phyloP scores from a whole-genome alignment of 2,888 invertebrate genomes.

The Linyphia triangularis region DNA sequence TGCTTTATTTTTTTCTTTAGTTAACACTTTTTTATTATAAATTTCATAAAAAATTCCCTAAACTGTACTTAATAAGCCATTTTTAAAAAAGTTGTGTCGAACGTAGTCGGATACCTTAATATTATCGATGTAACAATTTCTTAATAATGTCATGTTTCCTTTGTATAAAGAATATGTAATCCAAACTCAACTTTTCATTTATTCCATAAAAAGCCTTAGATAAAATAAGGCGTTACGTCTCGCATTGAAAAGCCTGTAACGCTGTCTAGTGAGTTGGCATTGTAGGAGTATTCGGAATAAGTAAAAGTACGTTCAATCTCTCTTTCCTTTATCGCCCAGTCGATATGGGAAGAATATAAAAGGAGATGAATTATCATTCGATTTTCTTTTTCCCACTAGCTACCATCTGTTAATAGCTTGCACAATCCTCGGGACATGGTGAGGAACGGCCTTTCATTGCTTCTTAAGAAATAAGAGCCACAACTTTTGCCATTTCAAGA shows the following conservation, averaged over 20 bases:
- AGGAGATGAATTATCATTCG: conserved; percentile 46
- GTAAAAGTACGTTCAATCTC: conserved; percentile 25
- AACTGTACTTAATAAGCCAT: no score
- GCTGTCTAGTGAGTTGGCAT: conserved; percentile 6
- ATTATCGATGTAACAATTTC: background rate
- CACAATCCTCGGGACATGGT: background rate
- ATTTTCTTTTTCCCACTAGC: conserved; percentile 25
- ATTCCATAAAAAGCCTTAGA: background rate
- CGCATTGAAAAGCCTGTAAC: no score
- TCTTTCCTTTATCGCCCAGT: conserved; percentile 37
- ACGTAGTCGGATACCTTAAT: no score
- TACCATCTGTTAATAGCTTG: conserved; percentile 43
- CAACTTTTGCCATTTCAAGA: no score
- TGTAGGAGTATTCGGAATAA: conserved; percentile 18
- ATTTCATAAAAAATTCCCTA: no score
- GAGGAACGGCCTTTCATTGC: no score
- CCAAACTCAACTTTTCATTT: background rate
- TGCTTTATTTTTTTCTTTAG: no score
- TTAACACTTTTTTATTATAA: no score
- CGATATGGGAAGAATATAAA: conserved; percentile 43
- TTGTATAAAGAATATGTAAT: background rate
- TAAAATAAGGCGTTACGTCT: background rate
- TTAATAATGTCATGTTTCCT: background rate
- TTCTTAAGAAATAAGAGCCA: no score
- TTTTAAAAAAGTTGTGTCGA: no score